These are phyloP conservation scores for Drosophila mimica DNA, from an alignment of 2,888 invertebrate species.

Conservation along the genomic window DNA sequence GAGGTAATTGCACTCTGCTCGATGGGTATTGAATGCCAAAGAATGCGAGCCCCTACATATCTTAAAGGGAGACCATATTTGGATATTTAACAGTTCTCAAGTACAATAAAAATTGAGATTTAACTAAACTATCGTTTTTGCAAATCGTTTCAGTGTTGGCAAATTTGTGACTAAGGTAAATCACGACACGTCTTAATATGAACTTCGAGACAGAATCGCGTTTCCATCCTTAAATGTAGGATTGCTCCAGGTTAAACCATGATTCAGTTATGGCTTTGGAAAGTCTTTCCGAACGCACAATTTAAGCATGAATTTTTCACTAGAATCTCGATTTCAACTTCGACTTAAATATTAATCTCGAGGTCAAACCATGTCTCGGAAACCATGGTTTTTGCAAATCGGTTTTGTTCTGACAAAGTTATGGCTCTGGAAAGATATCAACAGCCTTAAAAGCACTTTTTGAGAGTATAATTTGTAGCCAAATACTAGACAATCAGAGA, in stretches of 20 bases:
- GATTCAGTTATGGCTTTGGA: not conserved
- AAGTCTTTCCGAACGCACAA: too few species aligned
- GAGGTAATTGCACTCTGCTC: conserved; percentile 12
- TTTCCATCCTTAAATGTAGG: not conserved
- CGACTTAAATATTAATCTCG: too few species aligned
- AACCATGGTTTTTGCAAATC: too few species aligned
- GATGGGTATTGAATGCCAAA: conserved; percentile 28
- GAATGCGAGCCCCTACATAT: not conserved
- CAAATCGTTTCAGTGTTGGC: not conserved
- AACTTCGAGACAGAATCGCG: not conserved
- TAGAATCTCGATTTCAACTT: too few species aligned
- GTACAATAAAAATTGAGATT: not conserved
- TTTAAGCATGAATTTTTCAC: too few species aligned
- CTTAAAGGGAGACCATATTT: not conserved
- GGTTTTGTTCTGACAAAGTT: not conserved
- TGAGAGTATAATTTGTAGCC: not conserved
- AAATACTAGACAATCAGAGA: not conserved
- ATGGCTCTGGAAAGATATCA: not conserved
- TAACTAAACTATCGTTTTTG: not conserved
- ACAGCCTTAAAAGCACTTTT: not conserved
- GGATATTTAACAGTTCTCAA: not conserved
- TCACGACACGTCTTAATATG: not conserved
- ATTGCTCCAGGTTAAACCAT: not conserved
- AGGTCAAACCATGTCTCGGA: too few species aligned
- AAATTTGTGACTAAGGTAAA: not conserved